Conservation (phyloP, 2,888 invertebrate species). For the Lasioglossum oenotherae region DNA sequence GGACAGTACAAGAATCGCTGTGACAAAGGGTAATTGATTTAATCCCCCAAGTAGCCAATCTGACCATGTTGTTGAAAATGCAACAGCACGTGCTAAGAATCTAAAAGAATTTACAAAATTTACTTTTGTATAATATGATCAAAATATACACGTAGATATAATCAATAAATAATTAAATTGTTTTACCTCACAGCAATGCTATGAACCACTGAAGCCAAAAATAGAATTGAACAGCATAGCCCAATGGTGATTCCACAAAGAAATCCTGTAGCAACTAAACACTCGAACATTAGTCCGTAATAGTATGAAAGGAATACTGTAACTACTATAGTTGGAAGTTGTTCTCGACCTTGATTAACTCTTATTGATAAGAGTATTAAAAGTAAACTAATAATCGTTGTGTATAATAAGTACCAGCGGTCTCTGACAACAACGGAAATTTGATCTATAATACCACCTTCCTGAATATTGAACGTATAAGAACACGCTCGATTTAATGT, state of each 20-base stretch:
- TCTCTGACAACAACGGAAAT: constrained; percentile 77
- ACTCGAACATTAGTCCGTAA: constrained; percentile 74
- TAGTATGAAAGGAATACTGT: constrained; percentile 68
- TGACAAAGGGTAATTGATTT: constrained; percentile 89
- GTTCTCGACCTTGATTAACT: constrained; percentile 66
- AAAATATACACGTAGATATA: constrained; percentile 36
- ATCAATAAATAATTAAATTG: constrained; percentile 18
- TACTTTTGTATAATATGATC: not conserved
- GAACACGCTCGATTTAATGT: constrained; percentile 90
- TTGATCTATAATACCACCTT: constrained; percentile 81
- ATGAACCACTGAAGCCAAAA: constrained; percentile 90
- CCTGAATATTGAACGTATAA: constrained; percentile 85
- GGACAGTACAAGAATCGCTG: constrained; percentile 88
- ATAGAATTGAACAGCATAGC: constrained; percentile 86
- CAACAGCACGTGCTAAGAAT: constrained; percentile 85
- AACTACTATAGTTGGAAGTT: constrained; percentile 65
- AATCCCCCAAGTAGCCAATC: constrained; percentile 88
- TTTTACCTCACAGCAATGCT: constrained; percentile 88
- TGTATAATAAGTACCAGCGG: constrained; percentile 86
- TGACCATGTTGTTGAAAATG: constrained; percentile 85
- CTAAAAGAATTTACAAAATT: constrained; percentile 73
- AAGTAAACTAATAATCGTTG: constrained; percentile 87
- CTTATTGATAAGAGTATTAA: constrained; percentile 77
- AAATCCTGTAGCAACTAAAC: constrained; percentile 76
- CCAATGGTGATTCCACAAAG: constrained; percentile 86